These are phyloP conservation scores for Drosophila maculinotata DNA, from an alignment of 2,888 invertebrate species.

Conservation along the genomic window DNA sequence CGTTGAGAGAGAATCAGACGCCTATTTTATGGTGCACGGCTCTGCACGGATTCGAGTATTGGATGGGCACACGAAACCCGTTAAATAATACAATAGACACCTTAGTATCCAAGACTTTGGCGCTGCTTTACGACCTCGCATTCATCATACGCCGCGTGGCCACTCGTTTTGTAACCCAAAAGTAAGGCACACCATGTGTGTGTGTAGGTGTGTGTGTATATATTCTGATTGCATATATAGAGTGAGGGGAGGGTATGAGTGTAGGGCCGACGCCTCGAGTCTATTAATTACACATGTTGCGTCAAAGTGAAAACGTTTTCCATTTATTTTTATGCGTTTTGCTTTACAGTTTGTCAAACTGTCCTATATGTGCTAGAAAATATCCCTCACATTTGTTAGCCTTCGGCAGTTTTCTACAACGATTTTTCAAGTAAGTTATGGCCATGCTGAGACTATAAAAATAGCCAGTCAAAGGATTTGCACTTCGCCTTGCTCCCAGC, in stretches of 20 bases:
- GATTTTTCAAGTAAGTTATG: constrained; percentile 61
- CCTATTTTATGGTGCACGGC: constrained; percentile 43
- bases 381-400: constrained; percentile 59
- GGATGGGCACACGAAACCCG: constrained; percentile 35
- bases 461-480: constrained; percentile 42
- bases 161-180: not conserved
- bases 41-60: constrained; percentile 30
- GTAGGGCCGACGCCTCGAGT: constrained; percentile 35
- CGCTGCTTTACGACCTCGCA: constrained; percentile 47
- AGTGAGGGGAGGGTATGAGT: not conserved
- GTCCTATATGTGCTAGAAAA: constrained; percentile 24
- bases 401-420: constrained; percentile 48
- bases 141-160: constrained; percentile 57
- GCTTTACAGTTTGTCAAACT: constrained; percentile 49
- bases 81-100: constrained; percentile 76
- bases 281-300: constrained; percentile 77
- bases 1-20: constrained; percentile 2
- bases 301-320: constrained; percentile 64
- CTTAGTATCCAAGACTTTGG: constrained; percentile 51
- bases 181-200: not conserved
- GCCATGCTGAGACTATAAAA: constrained; percentile 38
- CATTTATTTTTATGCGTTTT: constrained; percentile 65
- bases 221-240: constrained; percentile 17
- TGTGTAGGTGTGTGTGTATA: no score
- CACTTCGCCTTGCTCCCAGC: constrained; percentile 15